phyloP scores from a whole-genome alignment of 2,113 vertebrate genomes.

The Ammodytes dubius region DNA sequence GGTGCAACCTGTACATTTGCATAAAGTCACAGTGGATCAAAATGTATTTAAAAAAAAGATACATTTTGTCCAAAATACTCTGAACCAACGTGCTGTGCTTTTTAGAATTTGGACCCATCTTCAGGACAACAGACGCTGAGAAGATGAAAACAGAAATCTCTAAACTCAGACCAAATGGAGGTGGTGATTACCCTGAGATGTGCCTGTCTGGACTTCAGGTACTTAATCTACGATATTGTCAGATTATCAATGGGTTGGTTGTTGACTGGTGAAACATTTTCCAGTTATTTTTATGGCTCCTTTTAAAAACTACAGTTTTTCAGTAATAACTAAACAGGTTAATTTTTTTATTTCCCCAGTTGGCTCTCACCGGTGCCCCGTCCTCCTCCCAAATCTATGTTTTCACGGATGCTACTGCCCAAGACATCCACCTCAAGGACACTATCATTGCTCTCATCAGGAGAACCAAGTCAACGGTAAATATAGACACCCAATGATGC shows the following conservation, averaged over 20 bases:
- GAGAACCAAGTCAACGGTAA: constrained; percentile 80
- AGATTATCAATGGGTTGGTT: not conserved
- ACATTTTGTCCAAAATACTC: not conserved
- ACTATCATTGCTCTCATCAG: constrained; percentile 79
- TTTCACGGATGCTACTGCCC: constrained; percentile 82
- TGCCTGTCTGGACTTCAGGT: constrained; percentile 85
- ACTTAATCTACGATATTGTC: not conserved
- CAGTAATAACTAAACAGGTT: not conserved
- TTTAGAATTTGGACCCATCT: constrained; percentile 50
- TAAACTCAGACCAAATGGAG: constrained; percentile 30
- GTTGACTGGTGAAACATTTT: not conserved
- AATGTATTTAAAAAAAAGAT: not conserved
- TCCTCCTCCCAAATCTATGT: constrained; percentile 81
- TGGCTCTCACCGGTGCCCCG: constrained; percentile 82
- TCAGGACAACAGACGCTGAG: constrained; percentile 73
- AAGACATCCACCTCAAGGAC: constrained; percentile 78
- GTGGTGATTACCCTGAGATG: constrained; percentile 80
- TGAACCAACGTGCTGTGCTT: too few species aligned
- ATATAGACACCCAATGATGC: not conserved
- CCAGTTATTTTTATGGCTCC: not conserved
- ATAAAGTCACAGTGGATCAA: too few species aligned
- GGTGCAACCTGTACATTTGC: rapidly evolving
- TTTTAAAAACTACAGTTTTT: not conserved
- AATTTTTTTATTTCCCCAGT: constrained; percentile 57
- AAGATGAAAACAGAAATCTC: constrained; percentile 80